These are phyloP conservation scores for Lucilia sericata DNA, from an alignment of 1,140 invertebrate genomes.

Conservation along the genomic window DNA sequence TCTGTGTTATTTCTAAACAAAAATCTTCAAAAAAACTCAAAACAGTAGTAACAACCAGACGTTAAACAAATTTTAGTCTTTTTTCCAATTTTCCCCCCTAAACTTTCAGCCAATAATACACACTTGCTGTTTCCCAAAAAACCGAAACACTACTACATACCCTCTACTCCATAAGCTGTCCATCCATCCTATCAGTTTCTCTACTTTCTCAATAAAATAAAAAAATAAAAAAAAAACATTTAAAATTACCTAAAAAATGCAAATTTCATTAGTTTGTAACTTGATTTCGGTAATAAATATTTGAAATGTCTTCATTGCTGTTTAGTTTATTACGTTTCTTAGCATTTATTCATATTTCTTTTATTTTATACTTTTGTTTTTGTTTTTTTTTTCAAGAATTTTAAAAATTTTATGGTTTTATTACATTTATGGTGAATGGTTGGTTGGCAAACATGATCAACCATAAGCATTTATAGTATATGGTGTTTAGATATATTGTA, in stretches of 20 bases:
- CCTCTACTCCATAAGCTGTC: too few species aligned
- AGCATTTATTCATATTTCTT: too few species aligned
- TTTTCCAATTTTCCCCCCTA: background rate
- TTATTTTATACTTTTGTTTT: too few species aligned
- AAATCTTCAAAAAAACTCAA: background rate
- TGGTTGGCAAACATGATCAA: background rate
- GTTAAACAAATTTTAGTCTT: background rate
- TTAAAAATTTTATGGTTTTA: background rate
- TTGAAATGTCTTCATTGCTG: background rate
- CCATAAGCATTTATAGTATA: background rate
- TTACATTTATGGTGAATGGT: background rate
- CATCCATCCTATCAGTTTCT: background rate
- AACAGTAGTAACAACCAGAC: too few species aligned
- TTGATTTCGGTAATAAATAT: slow-evolving; percentile 7
- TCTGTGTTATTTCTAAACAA: background rate
- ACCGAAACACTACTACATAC: background rate
- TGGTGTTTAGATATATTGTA: background rate
- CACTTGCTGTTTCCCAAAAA: background rate
- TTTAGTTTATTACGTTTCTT: background rate
- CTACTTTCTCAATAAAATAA: background rate
- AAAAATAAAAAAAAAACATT: background rate
- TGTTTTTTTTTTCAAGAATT: background rate
- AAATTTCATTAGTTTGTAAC: background rate
- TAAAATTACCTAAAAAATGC: background rate
- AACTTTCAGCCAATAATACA: background rate